Conservation (phyloP, 2,888 invertebrate species). For the Agonopterix alstromeriana region DNA sequence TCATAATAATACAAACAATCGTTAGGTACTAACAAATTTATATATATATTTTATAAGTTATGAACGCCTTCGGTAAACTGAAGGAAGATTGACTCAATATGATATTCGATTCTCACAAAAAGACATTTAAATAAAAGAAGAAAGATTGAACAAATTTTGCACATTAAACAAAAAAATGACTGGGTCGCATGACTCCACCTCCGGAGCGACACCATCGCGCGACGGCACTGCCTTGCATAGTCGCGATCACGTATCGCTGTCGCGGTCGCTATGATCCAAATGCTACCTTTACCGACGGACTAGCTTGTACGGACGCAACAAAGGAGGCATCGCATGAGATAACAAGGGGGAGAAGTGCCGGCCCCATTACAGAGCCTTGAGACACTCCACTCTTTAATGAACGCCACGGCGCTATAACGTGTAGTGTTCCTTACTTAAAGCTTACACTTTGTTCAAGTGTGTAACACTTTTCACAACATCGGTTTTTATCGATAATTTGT, state of each 20-base stretch:
- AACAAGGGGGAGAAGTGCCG: slow-evolving; percentile 58
- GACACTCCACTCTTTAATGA: slow-evolving; percentile 36
- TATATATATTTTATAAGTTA: too few species aligned
- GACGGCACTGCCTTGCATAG: background rate
- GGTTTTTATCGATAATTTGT: too few species aligned
- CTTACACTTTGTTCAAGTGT: slow-evolving; percentile 11
- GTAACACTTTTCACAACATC: background rate
- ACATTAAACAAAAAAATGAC: too few species aligned
- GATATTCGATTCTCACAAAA: too few species aligned
- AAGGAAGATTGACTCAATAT: too few species aligned
- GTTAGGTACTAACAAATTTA: too few species aligned
- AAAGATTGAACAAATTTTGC: too few species aligned
- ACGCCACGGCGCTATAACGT: slow-evolving; percentile 25
- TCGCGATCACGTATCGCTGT: too few species aligned
- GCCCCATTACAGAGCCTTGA: slow-evolving; percentile 59
- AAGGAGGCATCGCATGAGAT: slow-evolving; percentile 57
- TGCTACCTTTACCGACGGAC: slow-evolving; percentile 25
- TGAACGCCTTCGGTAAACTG: too few species aligned
- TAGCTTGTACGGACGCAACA: slow-evolving; percentile 33
- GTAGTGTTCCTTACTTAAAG: slow-evolving; percentile 17
- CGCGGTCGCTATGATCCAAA: slow-evolving; percentile 13
- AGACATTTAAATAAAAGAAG: slow-evolving; percentile 1
- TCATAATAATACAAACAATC: too few species aligned
- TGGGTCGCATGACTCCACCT: too few species aligned
- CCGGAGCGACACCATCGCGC: too few species aligned